phyloP scores from a whole-genome alignment of 2,797 vertebrate genomes.

The Merluccius polli region DNA sequence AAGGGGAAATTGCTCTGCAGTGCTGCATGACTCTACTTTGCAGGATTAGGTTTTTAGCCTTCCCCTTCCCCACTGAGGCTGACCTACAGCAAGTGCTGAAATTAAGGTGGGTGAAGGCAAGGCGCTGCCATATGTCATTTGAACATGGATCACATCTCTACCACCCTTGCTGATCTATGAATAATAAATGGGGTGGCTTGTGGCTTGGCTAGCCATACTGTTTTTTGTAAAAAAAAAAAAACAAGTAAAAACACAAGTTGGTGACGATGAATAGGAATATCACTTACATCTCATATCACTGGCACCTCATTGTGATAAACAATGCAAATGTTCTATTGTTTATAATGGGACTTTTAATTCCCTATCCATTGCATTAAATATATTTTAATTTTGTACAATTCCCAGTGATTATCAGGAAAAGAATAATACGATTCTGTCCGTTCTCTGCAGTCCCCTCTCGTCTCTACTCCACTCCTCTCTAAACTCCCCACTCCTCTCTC shows the following conservation, averaged over 20 bases:
- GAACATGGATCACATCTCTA: neutral
- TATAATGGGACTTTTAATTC: neutral
- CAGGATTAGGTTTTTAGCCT: neutral
- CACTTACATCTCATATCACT: neutral
- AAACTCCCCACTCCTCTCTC: neutral
- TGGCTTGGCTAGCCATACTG: no score
- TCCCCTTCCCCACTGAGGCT: neutral
- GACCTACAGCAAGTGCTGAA: neutral
- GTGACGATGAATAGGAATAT: neutral
- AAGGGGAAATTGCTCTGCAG: neutral
- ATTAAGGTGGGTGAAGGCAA: neutral
- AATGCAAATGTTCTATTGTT: neutral
- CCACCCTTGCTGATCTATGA: neutral
- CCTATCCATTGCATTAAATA: neutral
- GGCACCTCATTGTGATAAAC: neutral
- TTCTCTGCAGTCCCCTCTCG: neutral
- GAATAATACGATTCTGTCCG: no score
- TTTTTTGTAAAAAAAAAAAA: neutral
- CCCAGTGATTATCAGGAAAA: no score
- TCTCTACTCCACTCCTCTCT: constrained; percentile 6
- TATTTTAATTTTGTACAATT: no score
- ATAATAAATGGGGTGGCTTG: neutral
- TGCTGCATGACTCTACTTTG: neutral
- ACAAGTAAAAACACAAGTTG: neutral
- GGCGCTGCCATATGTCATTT: neutral